phyloP scores from a whole-genome alignment of 2,113 vertebrate genomes.

The Hyla sarda region DNA sequence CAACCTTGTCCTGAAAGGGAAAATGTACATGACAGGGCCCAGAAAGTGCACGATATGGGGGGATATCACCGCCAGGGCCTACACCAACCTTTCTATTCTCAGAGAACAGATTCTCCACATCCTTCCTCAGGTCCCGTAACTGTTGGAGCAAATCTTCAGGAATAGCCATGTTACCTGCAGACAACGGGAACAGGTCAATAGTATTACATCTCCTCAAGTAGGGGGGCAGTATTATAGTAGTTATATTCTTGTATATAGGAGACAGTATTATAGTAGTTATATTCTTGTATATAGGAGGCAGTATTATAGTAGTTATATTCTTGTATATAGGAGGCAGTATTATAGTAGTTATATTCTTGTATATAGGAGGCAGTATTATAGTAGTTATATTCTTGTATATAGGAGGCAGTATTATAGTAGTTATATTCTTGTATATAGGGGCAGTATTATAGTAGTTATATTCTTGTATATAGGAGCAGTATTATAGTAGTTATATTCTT shows the following conservation, averaged over 20 bases:
- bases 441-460: slow-evolving; percentile 5
- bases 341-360: slow-evolving; percentile 7
- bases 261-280: slow-evolving; percentile 7
- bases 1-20: slow-evolving; percentile 9
- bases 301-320: slow-evolving; percentile 22
- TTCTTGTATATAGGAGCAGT: slow-evolving; percentile 3
- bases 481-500: slow-evolving; percentile 1
- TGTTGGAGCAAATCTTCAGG: slow-evolving; percentile 43
- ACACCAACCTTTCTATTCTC: slow-evolving; percentile 31
- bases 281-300: not conserved
- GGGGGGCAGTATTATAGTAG: not conserved
- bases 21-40: not conserved
- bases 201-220: not conserved
- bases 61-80: not conserved
- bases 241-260: not conserved
- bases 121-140: not conserved
- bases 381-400: slow-evolving; percentile 7
- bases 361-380: slow-evolving; percentile 2
- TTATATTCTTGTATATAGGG: not conserved
- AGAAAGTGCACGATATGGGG: not conserved
- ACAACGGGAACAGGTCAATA: not conserved
- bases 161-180: slow-evolving; percentile 17
- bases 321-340: not conserved
- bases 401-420: slow-evolving; percentile 6
- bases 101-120: slow-evolving; percentile 12